A percentile compares a stretch with the other conserved stretches of the same genome.
Conservation (phyloP, 2,797 vertebrate species). For the Argya squamiceps region DNA sequence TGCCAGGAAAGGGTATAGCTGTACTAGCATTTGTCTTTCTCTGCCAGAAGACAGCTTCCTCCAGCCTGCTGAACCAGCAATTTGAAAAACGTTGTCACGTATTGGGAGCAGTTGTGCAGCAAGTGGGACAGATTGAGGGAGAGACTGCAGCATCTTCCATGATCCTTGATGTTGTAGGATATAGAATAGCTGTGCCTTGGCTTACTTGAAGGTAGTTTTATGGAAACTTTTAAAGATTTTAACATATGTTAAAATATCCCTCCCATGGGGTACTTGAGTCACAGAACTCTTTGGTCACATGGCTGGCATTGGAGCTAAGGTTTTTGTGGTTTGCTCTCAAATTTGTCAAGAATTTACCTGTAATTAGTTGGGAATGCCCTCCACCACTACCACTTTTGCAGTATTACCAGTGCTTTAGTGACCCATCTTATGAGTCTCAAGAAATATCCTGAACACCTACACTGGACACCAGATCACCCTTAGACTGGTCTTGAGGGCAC, state of each 20-base stretch:
- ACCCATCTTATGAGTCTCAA: neutral
- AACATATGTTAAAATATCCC: neutral
- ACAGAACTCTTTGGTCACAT: rapidly evolving
- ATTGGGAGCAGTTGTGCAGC: neutral
- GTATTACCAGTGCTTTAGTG: neutral
- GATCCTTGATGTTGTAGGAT: neutral
- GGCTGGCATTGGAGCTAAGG: neutral
- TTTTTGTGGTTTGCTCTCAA: neutral
- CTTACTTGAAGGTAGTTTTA: neutral
- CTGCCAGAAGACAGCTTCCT: neutral
- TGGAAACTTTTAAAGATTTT: neutral
- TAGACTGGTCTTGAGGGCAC: neutral
- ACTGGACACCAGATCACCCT: neutral
- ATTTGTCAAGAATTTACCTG: neutral
- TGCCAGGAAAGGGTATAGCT: neutral
- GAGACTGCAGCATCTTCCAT: neutral
- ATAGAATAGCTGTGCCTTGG: neutral
- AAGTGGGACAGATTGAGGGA: neutral
- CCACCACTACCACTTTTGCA: neutral
- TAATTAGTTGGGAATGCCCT: neutral
- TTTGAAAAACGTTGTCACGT: neutral
- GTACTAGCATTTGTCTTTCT: neutral
- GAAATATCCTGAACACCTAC: neutral
- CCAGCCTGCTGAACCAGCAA: neutral
- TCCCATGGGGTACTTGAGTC: neutral